Evolutionary conservation across 2,888 invertebrate genomes (phyloP).

Genomic region (Polymixis flavicincta): DNA sequence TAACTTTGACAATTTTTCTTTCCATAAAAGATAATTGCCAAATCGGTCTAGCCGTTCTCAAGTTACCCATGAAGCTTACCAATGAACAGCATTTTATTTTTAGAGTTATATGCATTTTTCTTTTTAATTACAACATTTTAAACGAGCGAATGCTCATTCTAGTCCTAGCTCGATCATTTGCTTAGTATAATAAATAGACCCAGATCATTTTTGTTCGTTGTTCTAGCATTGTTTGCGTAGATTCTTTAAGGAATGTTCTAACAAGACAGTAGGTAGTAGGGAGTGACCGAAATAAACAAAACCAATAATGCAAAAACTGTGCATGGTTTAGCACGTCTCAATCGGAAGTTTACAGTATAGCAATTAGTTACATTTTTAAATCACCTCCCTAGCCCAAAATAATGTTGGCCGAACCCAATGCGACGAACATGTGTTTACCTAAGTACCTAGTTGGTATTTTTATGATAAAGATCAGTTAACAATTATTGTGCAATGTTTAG

Average conservation of each 20-base stretch:
- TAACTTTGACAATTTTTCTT: too few species aligned
- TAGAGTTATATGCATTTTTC: too few species aligned
- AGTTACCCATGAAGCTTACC: too few species aligned
- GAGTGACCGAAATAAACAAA: too few species aligned
- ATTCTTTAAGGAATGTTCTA: background rate
- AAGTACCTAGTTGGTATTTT: slow-evolving; percentile 4
- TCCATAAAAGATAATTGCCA: too few species aligned
- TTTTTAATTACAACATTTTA: too few species aligned
- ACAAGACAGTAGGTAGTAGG: background rate
- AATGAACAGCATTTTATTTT: too few species aligned
- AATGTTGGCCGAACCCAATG: background rate
- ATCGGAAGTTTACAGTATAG: background rate
- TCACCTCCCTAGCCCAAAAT: background rate
- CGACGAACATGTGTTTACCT: background rate
- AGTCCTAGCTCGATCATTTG: background rate
- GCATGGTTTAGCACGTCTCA: too few species aligned
- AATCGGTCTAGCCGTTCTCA: too few species aligned
- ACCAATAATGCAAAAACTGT: too few species aligned
- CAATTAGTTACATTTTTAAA: background rate
- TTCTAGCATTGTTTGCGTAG: background rate
- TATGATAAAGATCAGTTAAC: background rate
- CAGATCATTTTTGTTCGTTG: background rate
- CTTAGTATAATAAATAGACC: background rate
- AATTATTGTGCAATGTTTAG: background rate
- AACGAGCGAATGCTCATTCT: background rate